These are phyloP conservation scores for Euzophera pinguis DNA, from an alignment of 2,888 invertebrate genomes.

Conservation along the genomic window DNA sequence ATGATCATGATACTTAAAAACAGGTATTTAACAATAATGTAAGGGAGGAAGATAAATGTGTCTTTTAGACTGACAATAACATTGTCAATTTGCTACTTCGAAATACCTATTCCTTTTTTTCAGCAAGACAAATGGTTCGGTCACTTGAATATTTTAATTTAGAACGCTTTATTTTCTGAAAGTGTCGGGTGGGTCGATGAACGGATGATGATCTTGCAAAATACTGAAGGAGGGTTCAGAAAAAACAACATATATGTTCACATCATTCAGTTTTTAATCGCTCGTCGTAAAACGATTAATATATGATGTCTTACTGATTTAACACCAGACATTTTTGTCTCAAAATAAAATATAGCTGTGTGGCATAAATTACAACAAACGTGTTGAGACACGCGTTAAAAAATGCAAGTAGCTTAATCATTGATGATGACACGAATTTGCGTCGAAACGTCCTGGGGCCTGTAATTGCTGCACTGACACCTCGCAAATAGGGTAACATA, in stretches of 20 bases:
- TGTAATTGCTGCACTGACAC: conserved; percentile 1
- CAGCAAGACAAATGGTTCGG: conserved; percentile 47
- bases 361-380: not conserved
- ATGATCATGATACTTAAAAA: not conserved
- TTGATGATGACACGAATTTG: not conserved
- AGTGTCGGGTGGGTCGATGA: conserved; percentile 56
- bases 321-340: conserved; percentile 22
- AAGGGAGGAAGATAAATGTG: not conserved
- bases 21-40: not conserved
- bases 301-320: conserved; percentile 41
- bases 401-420: conserved; percentile 1
- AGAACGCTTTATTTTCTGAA: conserved; percentile 52
- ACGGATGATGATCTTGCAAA: conserved; percentile 50
- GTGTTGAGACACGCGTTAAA: not conserved
- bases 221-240: conserved; percentile 36
- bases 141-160: conserved; percentile 63
- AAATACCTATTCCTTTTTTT: conserved; percentile 36
- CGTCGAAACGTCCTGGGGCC: not conserved
- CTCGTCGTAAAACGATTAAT: conserved; percentile 46
- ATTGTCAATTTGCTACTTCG: conserved; percentile 41
- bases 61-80: conserved; percentile 26
- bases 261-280: conserved; percentile 42
- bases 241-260: conserved; percentile 30
- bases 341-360: conserved; percentile 22
- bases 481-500: not conserved